A percentile compares a stretch with the other conserved stretches of the same genome.
Evolutionary conservation across 2,113 vertebrate genomes (phyloP).

Genomic region (Romanogobio albipinnatus): DNA sequence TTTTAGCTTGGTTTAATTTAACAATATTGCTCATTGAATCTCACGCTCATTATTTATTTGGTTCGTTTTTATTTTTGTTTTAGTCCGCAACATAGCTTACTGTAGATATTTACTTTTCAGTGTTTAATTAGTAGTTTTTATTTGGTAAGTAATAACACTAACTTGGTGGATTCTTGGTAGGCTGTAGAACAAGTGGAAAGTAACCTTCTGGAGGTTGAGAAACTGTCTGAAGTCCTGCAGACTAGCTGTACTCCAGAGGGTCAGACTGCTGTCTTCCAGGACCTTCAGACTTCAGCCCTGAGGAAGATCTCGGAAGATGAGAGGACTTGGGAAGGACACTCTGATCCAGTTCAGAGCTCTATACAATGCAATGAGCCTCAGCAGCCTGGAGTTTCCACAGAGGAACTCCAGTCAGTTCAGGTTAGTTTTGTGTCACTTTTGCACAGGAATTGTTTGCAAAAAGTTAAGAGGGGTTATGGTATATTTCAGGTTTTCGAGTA

Average conservation of each 20-base stretch:
- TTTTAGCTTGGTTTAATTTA: too few species aligned
- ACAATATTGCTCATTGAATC: too few species aligned
- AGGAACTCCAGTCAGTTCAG: background rate
- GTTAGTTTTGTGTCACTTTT: background rate
- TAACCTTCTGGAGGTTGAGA: conserved; percentile 17
- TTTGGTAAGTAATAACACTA: background rate
- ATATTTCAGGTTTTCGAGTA: background rate
- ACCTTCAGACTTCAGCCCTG: conserved; percentile 48
- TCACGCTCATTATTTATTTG: too few species aligned
- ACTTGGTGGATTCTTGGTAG: background rate
- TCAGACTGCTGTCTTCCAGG: conserved; percentile 46
- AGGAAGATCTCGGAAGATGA: conserved; percentile 41
- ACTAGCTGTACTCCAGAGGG: conserved; percentile 39
- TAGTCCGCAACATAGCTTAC: too few species aligned
- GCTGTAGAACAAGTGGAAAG: background rate
- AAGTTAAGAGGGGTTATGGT: background rate
- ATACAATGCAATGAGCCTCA: background rate
- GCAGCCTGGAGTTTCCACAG: conserved; percentile 5
- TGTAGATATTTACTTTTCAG: too few species aligned
- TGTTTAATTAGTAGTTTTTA: too few species aligned
- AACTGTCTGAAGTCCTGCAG: conserved; percentile 28
- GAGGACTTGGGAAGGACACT: conserved; percentile 35
- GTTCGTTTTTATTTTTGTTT: too few species aligned
- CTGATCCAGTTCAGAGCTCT: conserved; percentile 30
- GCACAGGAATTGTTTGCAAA: background rate